A percentile compares a stretch with the other conserved stretches of the same genome.
phyloP scores from a whole-genome alignment of 92 coral and sea anemone genomes.

The Palythoa heliodiscus region DNA sequence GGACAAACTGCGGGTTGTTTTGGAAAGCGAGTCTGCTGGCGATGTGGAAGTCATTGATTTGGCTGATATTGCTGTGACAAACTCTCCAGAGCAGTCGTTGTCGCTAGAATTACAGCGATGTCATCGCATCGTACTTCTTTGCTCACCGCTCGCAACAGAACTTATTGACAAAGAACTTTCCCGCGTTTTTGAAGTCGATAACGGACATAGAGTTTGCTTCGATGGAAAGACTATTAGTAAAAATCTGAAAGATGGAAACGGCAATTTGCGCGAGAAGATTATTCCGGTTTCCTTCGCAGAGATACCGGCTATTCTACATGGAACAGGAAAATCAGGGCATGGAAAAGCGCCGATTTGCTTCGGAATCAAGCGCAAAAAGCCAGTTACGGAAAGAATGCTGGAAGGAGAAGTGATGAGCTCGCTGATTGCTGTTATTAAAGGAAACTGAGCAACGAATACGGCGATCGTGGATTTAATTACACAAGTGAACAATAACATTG shows the following conservation, averaged over 20 bases:
- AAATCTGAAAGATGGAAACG: conserved; percentile 55
- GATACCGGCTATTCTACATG: conserved; percentile 61
- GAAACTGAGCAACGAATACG: conserved; percentile 4
- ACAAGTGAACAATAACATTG: background rate
- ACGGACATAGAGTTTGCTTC: conserved; percentile 65
- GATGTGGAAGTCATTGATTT: conserved; percentile 63
- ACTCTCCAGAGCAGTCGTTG: conserved; percentile 35
- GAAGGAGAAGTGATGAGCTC: conserved; percentile 71
- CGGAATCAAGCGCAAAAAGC: conserved; percentile 59
- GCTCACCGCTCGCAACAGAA: conserved; percentile 66
- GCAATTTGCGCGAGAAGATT: conserved; percentile 62
- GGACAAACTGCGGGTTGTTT: conserved; percentile 72
- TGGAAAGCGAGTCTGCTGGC: conserved; percentile 72
- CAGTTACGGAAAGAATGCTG: conserved; percentile 67
- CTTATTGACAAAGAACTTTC: conserved; percentile 75
- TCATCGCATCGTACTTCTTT: conserved; percentile 64
- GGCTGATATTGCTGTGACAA: conserved; percentile 56
- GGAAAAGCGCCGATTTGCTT: conserved; percentile 65
- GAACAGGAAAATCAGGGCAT: conserved; percentile 37
- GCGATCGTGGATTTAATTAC: background rate
- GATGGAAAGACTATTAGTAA: conserved; percentile 69
- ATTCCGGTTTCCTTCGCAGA: conserved; percentile 80
- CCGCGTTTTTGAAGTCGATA: conserved; percentile 53
- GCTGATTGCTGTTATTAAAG: conserved; percentile 68
- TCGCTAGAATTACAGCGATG: conserved; percentile 58